Evolutionary conservation across 2,888 invertebrate species (phyloP), one percentile per base, ranked within the genome.

Genomic region (Drosophila algonquin): DNA sequence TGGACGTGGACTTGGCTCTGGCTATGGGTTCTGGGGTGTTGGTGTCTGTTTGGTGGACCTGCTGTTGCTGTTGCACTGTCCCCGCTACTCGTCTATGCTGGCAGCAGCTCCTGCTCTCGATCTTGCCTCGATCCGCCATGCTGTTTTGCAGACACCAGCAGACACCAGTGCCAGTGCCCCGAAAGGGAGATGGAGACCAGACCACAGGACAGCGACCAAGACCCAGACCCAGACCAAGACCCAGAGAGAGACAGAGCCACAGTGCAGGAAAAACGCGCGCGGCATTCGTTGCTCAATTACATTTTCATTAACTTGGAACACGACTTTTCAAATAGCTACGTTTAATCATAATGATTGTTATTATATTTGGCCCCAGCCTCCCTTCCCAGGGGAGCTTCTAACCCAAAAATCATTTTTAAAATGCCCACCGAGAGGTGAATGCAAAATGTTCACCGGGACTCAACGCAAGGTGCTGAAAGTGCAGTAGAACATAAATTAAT

Each of bases 281-380:
- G n/a, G 82, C 84, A 89, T 88, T 91, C 86, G 90, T 90, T 91
- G 91, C 88, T 91, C 92, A 92, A 92, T 92, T 92, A 92, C 92
- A 91, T 91, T 92, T 92, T 92, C 92, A 92, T 92, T 92, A 92
- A 92, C 90, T 92, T 89, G 88, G 90, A 89, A 92, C 92, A 92
- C 92, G 92, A 92, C 90, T 92, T 92, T 90, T 89, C 86, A 88
- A 91, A 91, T 90, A 89, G 90, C 90, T 81, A 80, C 92, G 89
- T 92, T 92, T 92, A 92, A 92, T 92, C 92, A 92, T 91, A 91
- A 91, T 90, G 91, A 92, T 91, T 91, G 90, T 91, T 91, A 90
- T 91, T 90, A 90, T 84, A 83, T 75, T 73, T 73, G 60, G 58
- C 35, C 35, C 45, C 12, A 4, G 5, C 35, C 35, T 0, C 35